Conservation (phyloP, 2,113 vertebrate species). For the Empidonax alnorum region DNA sequence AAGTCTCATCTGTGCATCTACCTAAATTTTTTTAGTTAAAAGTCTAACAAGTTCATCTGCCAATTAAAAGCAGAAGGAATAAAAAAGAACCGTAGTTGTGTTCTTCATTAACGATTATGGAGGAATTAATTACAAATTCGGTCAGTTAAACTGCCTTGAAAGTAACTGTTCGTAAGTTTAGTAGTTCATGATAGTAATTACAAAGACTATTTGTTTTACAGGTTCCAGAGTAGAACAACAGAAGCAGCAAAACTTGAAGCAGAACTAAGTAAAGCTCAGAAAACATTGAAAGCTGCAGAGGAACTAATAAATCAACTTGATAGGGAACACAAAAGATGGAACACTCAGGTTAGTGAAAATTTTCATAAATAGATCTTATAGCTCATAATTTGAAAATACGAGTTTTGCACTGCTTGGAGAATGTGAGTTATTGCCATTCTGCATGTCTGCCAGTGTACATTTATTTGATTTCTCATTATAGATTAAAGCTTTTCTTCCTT, state of each 20-base stretch:
- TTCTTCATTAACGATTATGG: not conserved
- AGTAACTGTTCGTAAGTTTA: not conserved
- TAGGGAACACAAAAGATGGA: conserved; percentile 94
- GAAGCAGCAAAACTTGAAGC: conserved; percentile 95
- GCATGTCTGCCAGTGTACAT: not conserved
- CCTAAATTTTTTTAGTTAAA: not conserved
- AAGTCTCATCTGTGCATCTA: not conserved
- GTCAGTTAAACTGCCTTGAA: not conserved
- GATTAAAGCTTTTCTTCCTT: not conserved
- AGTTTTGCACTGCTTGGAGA: not conserved
- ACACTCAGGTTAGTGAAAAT: conserved; percentile 84
- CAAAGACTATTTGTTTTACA: conserved; percentile 60
- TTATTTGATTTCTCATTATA: not conserved
- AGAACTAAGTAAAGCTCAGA: conserved; percentile 91
- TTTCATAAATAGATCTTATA: not conserved
- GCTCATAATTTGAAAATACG: not conserved
- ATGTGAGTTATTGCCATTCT: not conserved
- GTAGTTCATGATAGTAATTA: not conserved
- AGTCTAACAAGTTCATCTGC: not conserved
- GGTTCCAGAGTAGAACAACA: conserved; percentile 92
- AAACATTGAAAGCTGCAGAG: conserved; percentile 90
- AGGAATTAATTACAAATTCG: not conserved
- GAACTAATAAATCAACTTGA: conserved; percentile 90
- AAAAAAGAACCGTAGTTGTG: not conserved
- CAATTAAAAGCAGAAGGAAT: not conserved